Evolutionary conservation across 2,113 vertebrate species (phyloP), one percentile per base, ranked within the genome.

Genomic region (Nesogale talazaci): DNA sequence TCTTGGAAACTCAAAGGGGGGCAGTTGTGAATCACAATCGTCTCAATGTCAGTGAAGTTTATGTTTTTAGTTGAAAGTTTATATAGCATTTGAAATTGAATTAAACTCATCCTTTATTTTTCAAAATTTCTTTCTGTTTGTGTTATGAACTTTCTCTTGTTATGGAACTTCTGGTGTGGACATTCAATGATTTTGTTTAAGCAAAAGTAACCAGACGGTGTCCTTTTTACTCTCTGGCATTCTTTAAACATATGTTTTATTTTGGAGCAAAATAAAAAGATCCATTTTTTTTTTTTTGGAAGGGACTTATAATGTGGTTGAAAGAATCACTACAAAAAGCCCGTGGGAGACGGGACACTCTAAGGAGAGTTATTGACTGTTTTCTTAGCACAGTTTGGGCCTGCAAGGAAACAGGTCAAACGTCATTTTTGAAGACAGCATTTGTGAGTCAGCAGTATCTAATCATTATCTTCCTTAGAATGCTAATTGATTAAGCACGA

Each of bases 371-470:
- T 52, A 42, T 36, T 82, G n/a, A 80, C n/a, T 77, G 20, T 89
- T 90, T 86, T 40, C 70, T 76, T 86, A 65, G 57, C 34, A 42
- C n/a, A 69, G 42, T 84, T 87, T 82, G n/a, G 12, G n/a, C 14
- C 65, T 78, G 56, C 22, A 29, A 95, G 4, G 70, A 88, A 91
- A 83, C 2, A 38, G 42, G 25, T 72, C 89, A 77, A 77, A 81
- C 56, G 42, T 76, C 75, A 65, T 86, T 89, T 20, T 90, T 75
- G 63, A 95, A 84, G 77, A 63, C 3, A 63, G 34, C 25, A 70
- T 86, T 93, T 75, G 57, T 94, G 86, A 94, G 57, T 75, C 78
- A 86, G 79, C 27, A 61, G 52, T 82, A 59, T 87, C 22, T 78
- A 17, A 74, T 57, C 40, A 22, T 85, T 52, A 8, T 52, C 40